Percentiles rank a stretch among this genome's conserved stretches.
Conservation (phyloP, 1,140 invertebrate genomes). For the Chymomyza costata region DNA sequence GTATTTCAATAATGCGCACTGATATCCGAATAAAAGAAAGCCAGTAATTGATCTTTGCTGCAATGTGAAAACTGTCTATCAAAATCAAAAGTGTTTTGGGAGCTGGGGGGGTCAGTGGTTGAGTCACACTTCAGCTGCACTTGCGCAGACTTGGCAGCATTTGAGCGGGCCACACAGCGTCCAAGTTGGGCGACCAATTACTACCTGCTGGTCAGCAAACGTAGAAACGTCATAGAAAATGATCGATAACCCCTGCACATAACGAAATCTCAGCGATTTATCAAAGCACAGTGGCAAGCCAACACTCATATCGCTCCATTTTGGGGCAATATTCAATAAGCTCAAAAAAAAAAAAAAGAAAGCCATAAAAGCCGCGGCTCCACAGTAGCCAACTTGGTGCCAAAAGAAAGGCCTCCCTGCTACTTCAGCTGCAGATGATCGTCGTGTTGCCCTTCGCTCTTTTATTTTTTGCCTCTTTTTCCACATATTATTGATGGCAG, state of each 20-base stretch:
- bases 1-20: slow-evolving; percentile 24
- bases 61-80: slow-evolving; percentile 25
- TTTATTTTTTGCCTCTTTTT: slow-evolving; percentile 14
- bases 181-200: slow-evolving; percentile 44
- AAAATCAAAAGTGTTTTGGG: slow-evolving; percentile 49
- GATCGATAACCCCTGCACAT: slow-evolving; percentile 55
- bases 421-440: too few species aligned
- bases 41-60: slow-evolving; percentile 44
- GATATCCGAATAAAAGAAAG: slow-evolving; percentile 19
- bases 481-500: slow-evolving; percentile 30
- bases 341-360: slow-evolving; percentile 38
- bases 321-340: too few species aligned
- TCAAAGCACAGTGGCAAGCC: slow-evolving; percentile 40
- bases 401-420: slow-evolving; percentile 29
- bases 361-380: slow-evolving; percentile 30
- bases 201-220: slow-evolving; percentile 55
- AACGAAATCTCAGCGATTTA: slow-evolving; percentile 61
- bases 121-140: slow-evolving; percentile 30
- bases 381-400: slow-evolving; percentile 53
- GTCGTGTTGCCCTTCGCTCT: slow-evolving; percentile 7
- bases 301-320: slow-evolving; percentile 2
- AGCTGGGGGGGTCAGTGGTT: not conserved
- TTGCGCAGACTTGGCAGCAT: too few species aligned
- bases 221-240: slow-evolving; percentile 55
- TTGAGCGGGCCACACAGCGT: too few species aligned